These are phyloP conservation scores for Pseudolaguvia tuberculata DNA, from an alignment of 2,113 vertebrate species.

Conservation along the genomic window DNA sequence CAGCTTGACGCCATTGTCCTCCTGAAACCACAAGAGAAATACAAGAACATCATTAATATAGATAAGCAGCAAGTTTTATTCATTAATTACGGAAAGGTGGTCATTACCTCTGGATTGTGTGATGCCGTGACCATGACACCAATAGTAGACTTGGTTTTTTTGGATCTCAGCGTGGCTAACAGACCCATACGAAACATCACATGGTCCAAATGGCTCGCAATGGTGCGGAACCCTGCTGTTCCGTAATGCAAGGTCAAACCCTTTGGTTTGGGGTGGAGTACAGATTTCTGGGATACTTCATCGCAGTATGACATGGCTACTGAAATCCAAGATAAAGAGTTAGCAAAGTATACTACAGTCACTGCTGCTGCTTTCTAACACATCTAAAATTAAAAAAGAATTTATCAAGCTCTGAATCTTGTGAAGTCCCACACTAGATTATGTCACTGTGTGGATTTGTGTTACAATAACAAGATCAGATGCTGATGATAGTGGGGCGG, in stretches of 20 bases:
- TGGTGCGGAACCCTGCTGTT: slow-evolving; percentile 84
- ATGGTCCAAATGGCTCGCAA: slow-evolving; percentile 79
- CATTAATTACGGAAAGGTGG: too few species aligned
- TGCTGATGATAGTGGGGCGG: too few species aligned
- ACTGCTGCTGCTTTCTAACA: background rate
- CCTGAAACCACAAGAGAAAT: slow-evolving; percentile 61
- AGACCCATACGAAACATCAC: slow-evolving; percentile 94
- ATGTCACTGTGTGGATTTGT: too few species aligned
- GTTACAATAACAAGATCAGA: too few species aligned
- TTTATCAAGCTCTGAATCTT: too few species aligned
- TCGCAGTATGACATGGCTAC: slow-evolving; percentile 64
- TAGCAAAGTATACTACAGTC: background rate
- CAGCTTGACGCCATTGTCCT: slow-evolving; percentile 93
- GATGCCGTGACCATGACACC: slow-evolving; percentile 95
- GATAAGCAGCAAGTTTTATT: background rate
- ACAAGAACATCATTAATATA: background rate
- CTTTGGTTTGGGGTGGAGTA: slow-evolving; percentile 71
- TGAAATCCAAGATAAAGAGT: background rate
- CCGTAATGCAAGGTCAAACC: slow-evolving; percentile 83
- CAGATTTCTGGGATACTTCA: slow-evolving; percentile 65
- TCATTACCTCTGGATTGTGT: slow-evolving; percentile 87
- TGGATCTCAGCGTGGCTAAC: slow-evolving; percentile 82
- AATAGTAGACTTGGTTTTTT: slow-evolving; percentile 74
- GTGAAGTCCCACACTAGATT: too few species aligned
- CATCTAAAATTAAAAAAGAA: too few species aligned